phyloP scores from a whole-genome alignment of 2,797 vertebrate genomes.

The Siniperca obscura region DNA sequence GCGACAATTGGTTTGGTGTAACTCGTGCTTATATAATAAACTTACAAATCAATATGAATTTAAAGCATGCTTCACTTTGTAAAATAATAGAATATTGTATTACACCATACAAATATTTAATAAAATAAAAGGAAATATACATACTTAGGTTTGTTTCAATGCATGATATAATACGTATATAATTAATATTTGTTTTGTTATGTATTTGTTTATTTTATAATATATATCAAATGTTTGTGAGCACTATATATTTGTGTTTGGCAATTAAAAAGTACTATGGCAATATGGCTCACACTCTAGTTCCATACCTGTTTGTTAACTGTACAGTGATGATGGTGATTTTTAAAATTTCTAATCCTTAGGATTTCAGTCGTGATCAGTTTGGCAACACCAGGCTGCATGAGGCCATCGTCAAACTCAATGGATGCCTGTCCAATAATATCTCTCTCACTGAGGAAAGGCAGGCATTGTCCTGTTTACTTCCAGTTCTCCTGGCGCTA shows the following conservation, averaged over 20 bases:
- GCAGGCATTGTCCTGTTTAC: neutral
- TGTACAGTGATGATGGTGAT: neutral
- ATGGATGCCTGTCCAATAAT: neutral
- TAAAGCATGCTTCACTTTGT: neutral
- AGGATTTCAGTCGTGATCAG: neutral
- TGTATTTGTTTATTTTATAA: neutral
- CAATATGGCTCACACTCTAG: neutral
- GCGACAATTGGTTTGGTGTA: neutral
- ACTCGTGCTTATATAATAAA: neutral
- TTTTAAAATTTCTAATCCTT: neutral
- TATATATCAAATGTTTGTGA: neutral
- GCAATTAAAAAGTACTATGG: constrained; percentile 1
- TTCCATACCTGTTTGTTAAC: neutral
- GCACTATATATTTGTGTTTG: neutral
- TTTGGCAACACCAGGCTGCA: neutral
- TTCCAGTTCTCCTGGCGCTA: neutral
- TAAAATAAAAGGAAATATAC: neutral
- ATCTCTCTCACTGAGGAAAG: neutral
- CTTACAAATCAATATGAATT: neutral
- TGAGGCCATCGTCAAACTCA: neutral
- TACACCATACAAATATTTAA: neutral
- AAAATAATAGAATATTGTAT: neutral
- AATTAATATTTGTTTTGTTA: neutral
- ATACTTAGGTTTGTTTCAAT: neutral
- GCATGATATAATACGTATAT: neutral